Evolutionary conservation across 1,140 invertebrate genomes (phyloP).

Genomic region (Wasmannia auropunctata): DNA sequence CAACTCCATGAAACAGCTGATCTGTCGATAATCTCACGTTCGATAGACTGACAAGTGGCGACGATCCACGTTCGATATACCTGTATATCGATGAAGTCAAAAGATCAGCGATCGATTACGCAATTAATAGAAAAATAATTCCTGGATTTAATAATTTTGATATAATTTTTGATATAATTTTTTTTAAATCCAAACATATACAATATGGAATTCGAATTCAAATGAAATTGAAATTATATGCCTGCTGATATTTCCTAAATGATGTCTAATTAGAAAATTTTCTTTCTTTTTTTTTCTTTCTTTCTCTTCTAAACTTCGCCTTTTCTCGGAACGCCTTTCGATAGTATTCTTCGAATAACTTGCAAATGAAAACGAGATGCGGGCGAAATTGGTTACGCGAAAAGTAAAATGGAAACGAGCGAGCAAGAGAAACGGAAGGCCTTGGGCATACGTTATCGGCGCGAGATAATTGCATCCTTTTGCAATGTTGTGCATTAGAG

Average conservation of each 20-base stretch:
- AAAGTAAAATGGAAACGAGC: background rate
- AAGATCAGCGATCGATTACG: background rate
- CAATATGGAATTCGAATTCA: background rate
- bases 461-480: slow-evolving; percentile 19
- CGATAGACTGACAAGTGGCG: no score
- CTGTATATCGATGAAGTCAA: background rate
- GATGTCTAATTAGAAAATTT: background rate
- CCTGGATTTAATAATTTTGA: background rate
- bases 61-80: no score
- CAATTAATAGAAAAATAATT: background rate
- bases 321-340: background rate
- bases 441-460: background rate
- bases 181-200: background rate
- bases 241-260: background rate
- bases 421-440: background rate
- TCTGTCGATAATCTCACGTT: no score
- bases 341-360: background rate
- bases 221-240: background rate
- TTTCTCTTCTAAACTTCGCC: background rate
- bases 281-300: background rate
- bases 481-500: slow-evolving; percentile 26
- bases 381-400: background rate
- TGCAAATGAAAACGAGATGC: background rate
- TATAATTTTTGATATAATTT: no score
- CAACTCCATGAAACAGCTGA: no score